Base-by-base conservation (phyloP, 2,888 invertebrate species). In the Pycnomerus fuliginosus region DNA sequence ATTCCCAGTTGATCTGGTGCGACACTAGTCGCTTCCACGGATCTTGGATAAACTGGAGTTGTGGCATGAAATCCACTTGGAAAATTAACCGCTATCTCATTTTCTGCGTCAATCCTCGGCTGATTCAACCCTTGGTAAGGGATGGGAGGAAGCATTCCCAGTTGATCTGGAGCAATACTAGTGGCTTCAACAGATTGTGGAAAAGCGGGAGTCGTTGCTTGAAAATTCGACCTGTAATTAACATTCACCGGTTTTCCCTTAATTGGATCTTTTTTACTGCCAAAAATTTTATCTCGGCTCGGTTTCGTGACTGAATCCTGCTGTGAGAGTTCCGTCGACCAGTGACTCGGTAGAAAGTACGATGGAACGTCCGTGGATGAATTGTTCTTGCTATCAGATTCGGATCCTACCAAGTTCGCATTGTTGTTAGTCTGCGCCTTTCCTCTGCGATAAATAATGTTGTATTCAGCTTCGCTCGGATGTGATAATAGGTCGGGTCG, bases 401-500 rank as follows among this genome's bases (percentile, higher is more conserved):
- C 77, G 2, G 72, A 73, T 2, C 62, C 72, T 68, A 80, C 77
- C 68, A 52, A 71, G 71, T 69, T 68, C 13, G 52, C 44, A 23
- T 55, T 55, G 36, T 44, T 47, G 47, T 32, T 56, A 40, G 46
- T 50, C 45, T 51, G 48, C 16, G 44, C 45, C 12, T 22, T 16
- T 3, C 60, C 56, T 44, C 67, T 4, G 8, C 20, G 57, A 41
- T 67, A 64, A 17, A 67, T 59, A 10, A 63, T 58, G 36, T 67
- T 62, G 27, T 61, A 60, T 42, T 67, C 68, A 1, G 65, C 55
- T 2, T 62, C 60, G 24, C 64, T 77, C 0, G 79, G 78, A 20
- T 77, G 78, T 0, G 78, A 74, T 8, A 84, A 69, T n/a, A 85
- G 76, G 63, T 85, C 84, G 0, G 85, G 85, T 1, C 85, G 73